Base-by-base conservation (phyloP, 2,888 invertebrate genomes). In the Dryocosmus kuriphilus region DNA sequence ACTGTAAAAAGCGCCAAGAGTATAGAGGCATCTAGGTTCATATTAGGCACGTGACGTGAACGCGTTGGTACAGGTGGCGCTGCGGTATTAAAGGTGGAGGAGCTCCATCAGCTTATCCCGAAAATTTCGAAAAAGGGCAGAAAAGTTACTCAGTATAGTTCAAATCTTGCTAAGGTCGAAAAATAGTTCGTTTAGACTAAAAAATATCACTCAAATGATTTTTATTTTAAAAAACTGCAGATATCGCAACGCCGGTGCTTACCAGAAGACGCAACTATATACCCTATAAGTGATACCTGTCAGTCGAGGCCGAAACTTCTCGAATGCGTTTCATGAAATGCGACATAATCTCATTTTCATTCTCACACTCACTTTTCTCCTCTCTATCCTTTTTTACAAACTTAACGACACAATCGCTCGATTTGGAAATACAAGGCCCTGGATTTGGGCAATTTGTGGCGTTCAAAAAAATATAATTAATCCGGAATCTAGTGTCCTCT, bases 21-120 rank as follows among this genome's bases (percentile, higher is more conserved):
- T 51, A n/a, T n/a, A 71, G 71, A 85, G 83, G 85, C 85, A 85
- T 85, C 81, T 78, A 84, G 85, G 84, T 85, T 81, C 79, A 75
- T 85, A 51, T 83, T 83, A 86, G 85, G 85, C 85, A 86, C 85
- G 83, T 84, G 80, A 84, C 85, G 83, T 83, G 65, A 71, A 71
- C 71, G 71, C 51, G 71, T 71, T 71, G 46, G 41, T 51, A 46
- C 71, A 51, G 1, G 27, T 27, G 41, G 24, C 71, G 30, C 46
- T 71, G 71, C 30, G 51, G 11, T 19, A 32, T 71, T 30, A 27
- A 60, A 60, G 1, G 6, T 60, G 60, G 16, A 11, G 27, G 24
- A 55, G 22, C 55, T 55, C 6, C 11, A 22, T 9, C 22, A n/a
- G 19, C 35, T 63, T n/a, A 63, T 22, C 19, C 11, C 9, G 3